Evolutionary conservation across 2,888 invertebrate genomes (phyloP).

Genomic region (Punctoribates punctum): DNA sequence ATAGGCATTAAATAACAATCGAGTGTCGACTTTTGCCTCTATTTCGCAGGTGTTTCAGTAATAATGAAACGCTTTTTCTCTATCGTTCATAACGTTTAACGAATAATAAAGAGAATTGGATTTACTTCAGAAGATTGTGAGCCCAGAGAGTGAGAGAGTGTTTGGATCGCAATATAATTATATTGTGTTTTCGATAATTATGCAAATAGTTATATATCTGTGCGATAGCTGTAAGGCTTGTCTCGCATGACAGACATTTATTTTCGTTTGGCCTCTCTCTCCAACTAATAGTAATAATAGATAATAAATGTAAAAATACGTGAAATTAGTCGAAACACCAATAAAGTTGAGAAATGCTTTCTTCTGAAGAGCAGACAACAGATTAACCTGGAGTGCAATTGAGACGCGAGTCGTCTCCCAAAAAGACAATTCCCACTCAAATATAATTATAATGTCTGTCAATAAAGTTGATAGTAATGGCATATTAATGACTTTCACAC

Average conservation of each 20-base stretch:
- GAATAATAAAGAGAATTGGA: too few relatives aligned
- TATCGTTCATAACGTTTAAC: too few relatives aligned
- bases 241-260: conserved; percentile 14
- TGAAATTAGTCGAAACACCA: conserved; percentile 21
- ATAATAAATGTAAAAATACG: not conserved
- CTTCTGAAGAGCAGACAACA: not conserved
- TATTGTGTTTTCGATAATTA: conserved; percentile 1
- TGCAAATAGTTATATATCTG: conserved; percentile 4
- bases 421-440: conserved; percentile 12
- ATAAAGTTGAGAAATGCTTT: not conserved
- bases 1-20: not conserved
- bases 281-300: not conserved
- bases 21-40: not conserved
- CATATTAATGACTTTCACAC: conserved; percentile 24
- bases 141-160: not conserved
- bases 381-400: not conserved
- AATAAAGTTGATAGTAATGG: not conserved
- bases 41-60: conserved; percentile 20
- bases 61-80: too few relatives aligned
- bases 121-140: too few relatives aligned
- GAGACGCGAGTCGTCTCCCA: not conserved
- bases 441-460: conserved; percentile 12
- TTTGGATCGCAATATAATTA: conserved; percentile 21
- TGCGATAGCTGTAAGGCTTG: conserved; percentile 9
- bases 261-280: not conserved